Conservation (phyloP, 2,888 invertebrate species). For the Plemyria rubiginata region DNA sequence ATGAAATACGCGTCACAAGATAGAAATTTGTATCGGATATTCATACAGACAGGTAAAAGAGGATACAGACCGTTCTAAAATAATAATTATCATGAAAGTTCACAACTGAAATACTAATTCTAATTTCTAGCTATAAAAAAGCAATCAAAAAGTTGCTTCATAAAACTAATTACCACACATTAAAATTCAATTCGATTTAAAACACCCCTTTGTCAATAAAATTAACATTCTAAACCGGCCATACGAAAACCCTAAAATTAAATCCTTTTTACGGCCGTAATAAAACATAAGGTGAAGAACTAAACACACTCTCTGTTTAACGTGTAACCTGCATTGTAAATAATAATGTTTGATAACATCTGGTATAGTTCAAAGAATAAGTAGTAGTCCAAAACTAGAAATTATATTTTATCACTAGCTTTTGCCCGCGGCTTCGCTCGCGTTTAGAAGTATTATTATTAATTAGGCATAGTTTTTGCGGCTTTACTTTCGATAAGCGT, state of each 20-base stretch:
- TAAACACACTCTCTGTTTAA: slow-evolving; percentile 54
- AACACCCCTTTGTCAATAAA: slow-evolving; percentile 35
- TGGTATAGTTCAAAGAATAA: neutral
- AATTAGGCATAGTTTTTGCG: too few species aligned
- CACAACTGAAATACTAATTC: neutral
- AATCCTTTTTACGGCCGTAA: slow-evolving; percentile 39
- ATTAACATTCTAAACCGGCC: slow-evolving; percentile 35
- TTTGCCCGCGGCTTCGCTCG: too few species aligned
- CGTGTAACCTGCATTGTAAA: slow-evolving; percentile 40
- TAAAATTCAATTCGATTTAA: slow-evolving; percentile 23
- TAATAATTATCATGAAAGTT: neutral
- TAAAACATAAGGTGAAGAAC: slow-evolving; percentile 51
- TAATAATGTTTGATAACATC: neutral
- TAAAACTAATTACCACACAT: slow-evolving; percentile 23
- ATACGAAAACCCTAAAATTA: slow-evolving; percentile 29
- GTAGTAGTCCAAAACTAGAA: neutral
- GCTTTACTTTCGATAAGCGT: too few species aligned
- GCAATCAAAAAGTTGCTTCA: slow-evolving; percentile 8
- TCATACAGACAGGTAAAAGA: too few species aligned
- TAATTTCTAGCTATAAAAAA: slow-evolving; percentile 11
- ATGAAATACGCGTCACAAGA: too few species aligned
- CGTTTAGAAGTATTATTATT: too few species aligned
- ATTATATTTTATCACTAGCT: too few species aligned
- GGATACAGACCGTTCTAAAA: too few species aligned
- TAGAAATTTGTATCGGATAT: too few species aligned